Base-by-base conservation (phyloP, 2,113 vertebrate genomes). In the Rana temporaria region DNA sequence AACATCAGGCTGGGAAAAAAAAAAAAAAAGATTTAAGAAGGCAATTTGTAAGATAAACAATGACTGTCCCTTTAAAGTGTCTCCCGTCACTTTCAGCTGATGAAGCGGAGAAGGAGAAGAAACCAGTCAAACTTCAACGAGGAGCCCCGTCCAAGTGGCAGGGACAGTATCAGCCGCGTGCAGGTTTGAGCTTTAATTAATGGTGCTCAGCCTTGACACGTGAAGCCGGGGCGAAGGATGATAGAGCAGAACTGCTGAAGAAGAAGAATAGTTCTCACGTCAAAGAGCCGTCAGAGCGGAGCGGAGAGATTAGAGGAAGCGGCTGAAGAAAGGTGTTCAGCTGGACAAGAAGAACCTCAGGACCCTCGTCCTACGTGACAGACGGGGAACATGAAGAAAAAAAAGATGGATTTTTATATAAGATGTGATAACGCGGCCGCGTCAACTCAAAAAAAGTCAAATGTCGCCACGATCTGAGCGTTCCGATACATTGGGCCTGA, bases 161-260 rank as follows among this genome's bases (percentile, higher is more conserved):
- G 57, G 48, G 42, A 17, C 22, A 53, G 48, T 65, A 81, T 74
- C 57, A 22, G 79, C 42, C 2, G 34, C 30, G 42, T 32, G 59
- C 69, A 74, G 60, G 69, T 30, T 48, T 56, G 69, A 64, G 68
- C 69, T 73, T 63, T 81, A 81, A 81, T 81, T 81, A 81, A 26
- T 52, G 79, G 3, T 32, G 17, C 68, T 64, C 19, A 12, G 59
- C 26, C 34, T 16, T 73, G 79, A 53, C 79, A 72, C 59, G 26
- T 52, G 38, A 72, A 32, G 59, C 9, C 4, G 18, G 38, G 30
- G 26, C 4, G n/a, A n/a, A 7, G 14, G 15, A 63, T 73, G 60
- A 82, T 26, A 82, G 4, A n/a, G n/a, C 4, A 7, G 18, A 70
- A 4, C 56, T 19, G 19, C 77, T 69, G 32, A 22, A 42, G 55